These are phyloP conservation scores for Hestina assimilis DNA, from an alignment of 1,140 invertebrate genomes.

Conservation along the genomic window DNA sequence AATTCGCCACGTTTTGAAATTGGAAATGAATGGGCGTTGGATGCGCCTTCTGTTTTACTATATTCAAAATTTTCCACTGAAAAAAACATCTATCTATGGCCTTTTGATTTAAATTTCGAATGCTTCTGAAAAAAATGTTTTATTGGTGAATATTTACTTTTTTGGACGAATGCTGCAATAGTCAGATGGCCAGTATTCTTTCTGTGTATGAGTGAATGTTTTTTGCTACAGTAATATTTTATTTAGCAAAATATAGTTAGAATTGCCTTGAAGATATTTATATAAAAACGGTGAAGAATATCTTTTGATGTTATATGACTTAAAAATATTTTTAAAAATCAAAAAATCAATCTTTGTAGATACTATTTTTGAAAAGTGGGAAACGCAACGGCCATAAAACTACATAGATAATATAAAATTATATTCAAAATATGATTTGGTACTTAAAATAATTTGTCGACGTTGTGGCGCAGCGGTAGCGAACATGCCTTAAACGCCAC, in stretches of 20 bases:
- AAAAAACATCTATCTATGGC: conserved; percentile 4
- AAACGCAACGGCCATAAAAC: too few species aligned
- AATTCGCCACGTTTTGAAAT: conserved; percentile 44
- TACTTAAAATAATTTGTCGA: too few species aligned
- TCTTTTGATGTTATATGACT: too few species aligned
- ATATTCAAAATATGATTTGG: too few species aligned
- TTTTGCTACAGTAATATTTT: background rate
- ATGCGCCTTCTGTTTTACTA: conserved; percentile 44
- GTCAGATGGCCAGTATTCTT: background rate
- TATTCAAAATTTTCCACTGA: conserved; percentile 16
- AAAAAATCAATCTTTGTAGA: too few species aligned
- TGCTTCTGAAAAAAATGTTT: background rate
- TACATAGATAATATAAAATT: too few species aligned
- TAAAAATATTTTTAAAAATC: too few species aligned
- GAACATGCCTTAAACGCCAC: too few species aligned
- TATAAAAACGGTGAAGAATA: too few species aligned
- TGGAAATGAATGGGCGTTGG: conserved; percentile 47
- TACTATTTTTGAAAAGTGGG: too few species aligned
- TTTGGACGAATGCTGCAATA: background rate
- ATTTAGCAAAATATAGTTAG: background rate
- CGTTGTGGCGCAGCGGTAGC: too few species aligned
- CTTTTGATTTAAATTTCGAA: conserved; percentile 15
- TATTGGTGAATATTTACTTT: background rate
- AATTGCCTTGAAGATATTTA: too few species aligned
- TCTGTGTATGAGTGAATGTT: background rate